A percentile compares a stretch with the other conserved stretches of the same genome.
These are phyloP conservation scores for Liodrosophila aerea DNA, from an alignment of 2,888 invertebrate species.

Conservation along the genomic window DNA sequence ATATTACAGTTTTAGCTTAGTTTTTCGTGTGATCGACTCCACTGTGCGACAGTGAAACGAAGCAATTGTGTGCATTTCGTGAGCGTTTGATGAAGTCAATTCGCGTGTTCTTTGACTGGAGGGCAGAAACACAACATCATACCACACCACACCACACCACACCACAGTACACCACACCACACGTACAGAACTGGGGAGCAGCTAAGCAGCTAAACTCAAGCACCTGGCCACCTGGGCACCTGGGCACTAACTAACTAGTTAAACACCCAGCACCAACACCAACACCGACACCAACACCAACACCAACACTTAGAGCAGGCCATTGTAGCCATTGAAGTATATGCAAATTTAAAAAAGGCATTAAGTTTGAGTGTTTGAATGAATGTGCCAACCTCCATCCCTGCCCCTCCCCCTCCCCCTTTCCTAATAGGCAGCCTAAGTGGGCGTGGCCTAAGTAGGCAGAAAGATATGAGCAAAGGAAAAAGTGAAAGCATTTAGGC, in stretches of 20 bases:
- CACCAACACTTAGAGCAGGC: too few relatives aligned
- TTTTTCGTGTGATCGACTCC: neutral
- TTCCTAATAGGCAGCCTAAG: too few relatives aligned
- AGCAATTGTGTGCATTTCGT: constrained; percentile 23
- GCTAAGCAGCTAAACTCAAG: constrained; percentile 1
- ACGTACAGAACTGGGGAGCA: too few relatives aligned
- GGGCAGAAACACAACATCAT: constrained; percentile 13
- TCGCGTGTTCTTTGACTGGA: constrained; percentile 37
- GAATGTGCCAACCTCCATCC: constrained; percentile 21
- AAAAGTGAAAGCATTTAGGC: constrained; percentile 54
- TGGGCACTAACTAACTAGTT: constrained; percentile 66
- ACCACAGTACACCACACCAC: too few relatives aligned
- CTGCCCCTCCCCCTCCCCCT: too few relatives aligned
- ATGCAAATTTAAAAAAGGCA: constrained; percentile 73
- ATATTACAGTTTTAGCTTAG: too few relatives aligned
- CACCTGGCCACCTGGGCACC: constrained; percentile 8
- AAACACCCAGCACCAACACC: constrained; percentile 60
- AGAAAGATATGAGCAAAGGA: constrained; percentile 27
- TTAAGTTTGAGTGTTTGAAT: constrained; percentile 62
- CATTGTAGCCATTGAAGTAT: constrained; percentile 48
- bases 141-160: too few relatives aligned
- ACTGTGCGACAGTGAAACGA: constrained; percentile 27
- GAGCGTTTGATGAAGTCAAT: constrained; percentile 44
- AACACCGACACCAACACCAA: too few relatives aligned
- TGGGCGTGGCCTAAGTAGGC: too few relatives aligned